Evolutionary conservation across 2,113 vertebrate species (phyloP), one percentile per base, ranked within the genome.

Genomic region (Scomber scombrus): DNA sequence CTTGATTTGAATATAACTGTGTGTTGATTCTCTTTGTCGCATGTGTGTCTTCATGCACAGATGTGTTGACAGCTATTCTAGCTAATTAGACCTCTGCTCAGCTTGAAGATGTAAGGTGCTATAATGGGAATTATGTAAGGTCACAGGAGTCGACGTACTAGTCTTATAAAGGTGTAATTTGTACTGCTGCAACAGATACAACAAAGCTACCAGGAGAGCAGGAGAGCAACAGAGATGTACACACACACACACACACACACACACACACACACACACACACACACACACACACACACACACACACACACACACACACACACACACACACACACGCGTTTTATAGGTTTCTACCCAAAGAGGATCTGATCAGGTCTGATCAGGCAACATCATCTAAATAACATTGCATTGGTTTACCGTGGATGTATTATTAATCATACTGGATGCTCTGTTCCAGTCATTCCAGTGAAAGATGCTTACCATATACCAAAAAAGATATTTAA

Each of bases 111-210:
- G 34, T 8, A 9, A 40, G 34, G 34, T 40, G 7, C 43, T 69
- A 15, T 19, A 14, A 16, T 10, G 34, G 58, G 49, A 66, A 9
- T 55, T 43, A 67, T 63, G 43, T 43, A 43, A 81, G 56, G 62
- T 71, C 64, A 9, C 47, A 4, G 62, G 47, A 49, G 71, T 60
- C 13, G 8, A 9, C 47, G 62, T 34, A 40, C 15, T 73, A 21
- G 43, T 54, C 64, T 40, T 50, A 75, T 63, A 51, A 66, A 43
- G 13, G 52, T 67, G 16, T 49, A 14, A 70, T 83, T 62, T 69
- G 50, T 29, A 0, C 21, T 55, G 77, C 23, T 21, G 34, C 15
- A 31, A 63, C 14, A 54, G 46, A 55, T 58, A 51, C 43, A 23
- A 19, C 54, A 55, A 1, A 40, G 54, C 47, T 19, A 61, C 54